Evolutionary conservation across 30 jellyfish, hydroid and myxozoan species (phyloP).

Genomic region (Aurelia sp.): DNA sequence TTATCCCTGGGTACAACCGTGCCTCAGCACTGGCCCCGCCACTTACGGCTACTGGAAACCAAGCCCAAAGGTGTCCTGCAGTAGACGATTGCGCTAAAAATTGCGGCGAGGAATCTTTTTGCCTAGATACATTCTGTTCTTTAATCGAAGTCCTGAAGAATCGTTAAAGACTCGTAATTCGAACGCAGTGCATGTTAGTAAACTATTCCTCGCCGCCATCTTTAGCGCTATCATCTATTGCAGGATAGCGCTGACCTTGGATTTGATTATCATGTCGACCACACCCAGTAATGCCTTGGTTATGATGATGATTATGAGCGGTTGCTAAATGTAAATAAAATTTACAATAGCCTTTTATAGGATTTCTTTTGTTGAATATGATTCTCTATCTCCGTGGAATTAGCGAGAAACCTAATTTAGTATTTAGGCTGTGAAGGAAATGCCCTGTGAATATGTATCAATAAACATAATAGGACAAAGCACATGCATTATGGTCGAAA

Average conservation of each 20-base stretch:
- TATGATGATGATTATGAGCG: constrained; percentile 17
- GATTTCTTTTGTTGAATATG: constrained; percentile 30
- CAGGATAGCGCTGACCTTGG: background rate
- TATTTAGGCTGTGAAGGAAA: constrained; percentile 37
- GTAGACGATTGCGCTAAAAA: too few relatives aligned
- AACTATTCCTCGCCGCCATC: too few relatives aligned
- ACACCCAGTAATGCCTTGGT: background rate
- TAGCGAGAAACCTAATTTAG: background rate
- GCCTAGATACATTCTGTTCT: too few relatives aligned
- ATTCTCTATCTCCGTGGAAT: constrained; percentile 19
- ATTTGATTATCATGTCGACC: background rate
- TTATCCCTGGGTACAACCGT: too few relatives aligned
- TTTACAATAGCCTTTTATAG: constrained; percentile 4
- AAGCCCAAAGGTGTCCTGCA: too few relatives aligned
- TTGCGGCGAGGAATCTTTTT: too few relatives aligned
- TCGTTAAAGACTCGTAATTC: too few relatives aligned
- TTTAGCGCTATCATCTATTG: too few relatives aligned
- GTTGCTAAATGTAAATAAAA: background rate
- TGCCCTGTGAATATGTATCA: constrained; percentile 55
- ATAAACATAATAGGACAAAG: constrained; percentile 33
- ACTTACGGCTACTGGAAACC: too few relatives aligned
- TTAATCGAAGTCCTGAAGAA: too few relatives aligned
- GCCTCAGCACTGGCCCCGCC: too few relatives aligned
- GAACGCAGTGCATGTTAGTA: too few relatives aligned
- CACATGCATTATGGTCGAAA: constrained; percentile 56